Conservation (phyloP, 2,113 vertebrate species). For the Rana temporaria region DNA sequence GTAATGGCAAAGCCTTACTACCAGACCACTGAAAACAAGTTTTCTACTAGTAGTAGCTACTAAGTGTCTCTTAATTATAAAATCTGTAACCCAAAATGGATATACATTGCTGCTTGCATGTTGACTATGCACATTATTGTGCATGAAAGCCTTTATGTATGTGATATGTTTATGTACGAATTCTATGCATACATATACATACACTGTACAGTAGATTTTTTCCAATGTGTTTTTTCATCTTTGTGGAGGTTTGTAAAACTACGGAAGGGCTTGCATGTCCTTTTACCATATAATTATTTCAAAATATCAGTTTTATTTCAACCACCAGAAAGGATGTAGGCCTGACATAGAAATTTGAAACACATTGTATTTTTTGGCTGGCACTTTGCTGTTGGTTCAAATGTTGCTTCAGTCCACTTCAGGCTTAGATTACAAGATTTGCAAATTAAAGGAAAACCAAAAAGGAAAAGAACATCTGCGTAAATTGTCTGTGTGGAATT, state of each 20-base stretch:
- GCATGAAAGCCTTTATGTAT: too few species aligned
- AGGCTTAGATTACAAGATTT: conserved; percentile 97
- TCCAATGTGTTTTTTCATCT: conserved; percentile 31
- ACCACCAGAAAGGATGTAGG: conserved; percentile 88
- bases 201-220: not conserved
- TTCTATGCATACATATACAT: too few species aligned
- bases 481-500: conserved; percentile 76
- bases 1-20: too few species aligned
- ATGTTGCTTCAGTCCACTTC: conserved; percentile 86
- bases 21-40: too few species aligned
- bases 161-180: too few species aligned
- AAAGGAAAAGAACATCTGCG: conserved; percentile 82
- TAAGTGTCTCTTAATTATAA: too few species aligned
- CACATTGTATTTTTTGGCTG: conserved; percentile 91
- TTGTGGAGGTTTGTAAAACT: conserved; percentile 74
- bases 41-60: too few species aligned
- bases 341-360: conserved; percentile 96
- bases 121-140: too few species aligned
- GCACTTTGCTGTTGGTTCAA: conserved; percentile 79
- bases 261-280: conserved; percentile 77
- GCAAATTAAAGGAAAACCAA: conserved; percentile 94
- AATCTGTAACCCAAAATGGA: too few species aligned
- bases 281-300: conserved; percentile 87
- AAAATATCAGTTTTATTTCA: conserved; percentile 88
- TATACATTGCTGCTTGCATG: too few species aligned